Percentiles rank a stretch among this genome's conserved stretches.
Evolutionary conservation across 2,113 vertebrate species (phyloP).

Genomic region (Myanophis thanlyinensis): DNA sequence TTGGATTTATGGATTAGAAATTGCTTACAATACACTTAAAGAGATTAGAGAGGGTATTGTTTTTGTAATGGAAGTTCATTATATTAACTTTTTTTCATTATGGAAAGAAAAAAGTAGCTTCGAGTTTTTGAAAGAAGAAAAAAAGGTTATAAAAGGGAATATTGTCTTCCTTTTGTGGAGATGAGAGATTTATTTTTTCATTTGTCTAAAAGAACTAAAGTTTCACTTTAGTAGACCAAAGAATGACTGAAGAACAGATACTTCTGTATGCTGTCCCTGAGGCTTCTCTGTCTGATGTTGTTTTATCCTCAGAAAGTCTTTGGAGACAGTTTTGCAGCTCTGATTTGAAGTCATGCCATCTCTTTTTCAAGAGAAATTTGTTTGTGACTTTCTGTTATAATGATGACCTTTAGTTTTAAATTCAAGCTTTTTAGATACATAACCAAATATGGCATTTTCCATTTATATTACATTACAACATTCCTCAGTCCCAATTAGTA

Average conservation of each 20-base stretch:
- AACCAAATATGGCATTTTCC: background rate
- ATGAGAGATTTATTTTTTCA: slow-evolving; percentile 34
- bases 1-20: background rate
- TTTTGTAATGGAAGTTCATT: slow-evolving; percentile 19
- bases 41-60: background rate
- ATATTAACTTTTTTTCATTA: slow-evolving; percentile 26
- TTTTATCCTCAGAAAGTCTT: slow-evolving; percentile 47
- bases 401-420: slow-evolving; percentile 24
- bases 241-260: slow-evolving; percentile 49
- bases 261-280: slow-evolving; percentile 45
- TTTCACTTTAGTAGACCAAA: slow-evolving; percentile 29
- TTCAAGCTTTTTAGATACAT: slow-evolving; percentile 24
- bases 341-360: slow-evolving; percentile 42
- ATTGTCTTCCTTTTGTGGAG: slow-evolving; percentile 44
- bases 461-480: background rate
- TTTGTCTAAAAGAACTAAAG: slow-evolving; percentile 41
- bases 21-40: background rate
- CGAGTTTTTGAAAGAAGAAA: background rate
- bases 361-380: slow-evolving; percentile 35
- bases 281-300: slow-evolving; percentile 17
- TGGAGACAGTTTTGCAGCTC: slow-evolving; percentile 31
- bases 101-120: background rate
- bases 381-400: slow-evolving; percentile 19
- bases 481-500: background rate
- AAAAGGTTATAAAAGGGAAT: slow-evolving; percentile 35